Evolutionary conservation across 2,113 vertebrate species (phyloP).

Genomic region (Danionella cerebrum): DNA sequence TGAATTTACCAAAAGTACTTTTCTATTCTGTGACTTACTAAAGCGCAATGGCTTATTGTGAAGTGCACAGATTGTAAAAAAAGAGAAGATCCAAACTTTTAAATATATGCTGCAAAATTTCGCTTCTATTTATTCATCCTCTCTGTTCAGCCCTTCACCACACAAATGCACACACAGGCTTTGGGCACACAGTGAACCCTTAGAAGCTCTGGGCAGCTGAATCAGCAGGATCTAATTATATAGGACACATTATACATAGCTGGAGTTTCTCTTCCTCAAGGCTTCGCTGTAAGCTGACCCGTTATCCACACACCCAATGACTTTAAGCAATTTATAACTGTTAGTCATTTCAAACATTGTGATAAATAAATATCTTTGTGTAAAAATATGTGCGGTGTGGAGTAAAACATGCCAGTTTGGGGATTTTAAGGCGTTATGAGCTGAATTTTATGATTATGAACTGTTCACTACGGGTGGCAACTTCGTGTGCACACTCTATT

Average conservation of each 20-base stretch:
- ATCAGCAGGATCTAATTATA: slow-evolving; percentile 54
- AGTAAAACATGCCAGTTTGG: too few species aligned
- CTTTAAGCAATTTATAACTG: background rate
- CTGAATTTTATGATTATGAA: too few species aligned
- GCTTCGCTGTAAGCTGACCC: too few species aligned
- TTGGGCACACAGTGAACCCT: slow-evolving; percentile 34
- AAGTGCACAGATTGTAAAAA: background rate
- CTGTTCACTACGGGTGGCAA: too few species aligned
- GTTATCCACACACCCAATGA: too few species aligned
- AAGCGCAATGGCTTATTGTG: too few species aligned
- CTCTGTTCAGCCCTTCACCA: slow-evolving; percentile 50
- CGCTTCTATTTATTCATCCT: slow-evolving; percentile 52
- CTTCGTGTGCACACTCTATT: too few species aligned
- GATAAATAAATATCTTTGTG: background rate
- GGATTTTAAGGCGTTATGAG: too few species aligned
- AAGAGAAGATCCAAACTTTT: background rate
- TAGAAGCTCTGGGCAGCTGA: slow-evolving; percentile 14
- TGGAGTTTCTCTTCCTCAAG: background rate
- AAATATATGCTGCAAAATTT: background rate
- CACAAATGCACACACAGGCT: slow-evolving; percentile 46
- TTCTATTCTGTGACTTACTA: too few species aligned
- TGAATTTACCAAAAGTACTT: too few species aligned
- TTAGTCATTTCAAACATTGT: background rate
- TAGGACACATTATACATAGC: background rate
- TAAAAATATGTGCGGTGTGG: too few species aligned